Evolutionary conservation across 1,140 invertebrate genomes (phyloP), one percentile per base, ranked within the genome.

Genomic region (Pentalonia nigronervosa): DNA sequence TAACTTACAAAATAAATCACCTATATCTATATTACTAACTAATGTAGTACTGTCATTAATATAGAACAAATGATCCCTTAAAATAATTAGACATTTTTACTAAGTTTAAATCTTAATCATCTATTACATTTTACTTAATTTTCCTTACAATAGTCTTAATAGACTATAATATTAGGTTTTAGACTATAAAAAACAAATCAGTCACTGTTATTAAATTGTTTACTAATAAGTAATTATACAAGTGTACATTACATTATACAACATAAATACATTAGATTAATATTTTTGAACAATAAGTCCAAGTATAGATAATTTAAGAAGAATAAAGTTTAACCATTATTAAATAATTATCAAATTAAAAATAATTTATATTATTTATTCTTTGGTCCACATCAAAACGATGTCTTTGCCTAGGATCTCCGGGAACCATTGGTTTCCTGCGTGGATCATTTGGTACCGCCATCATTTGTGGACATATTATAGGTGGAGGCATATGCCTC

Each of bases 381-480:
- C 91, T 93, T 84, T 93, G 91, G n/a, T 93, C 91, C 8, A 93
- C 91, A 14, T 93, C 91, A 86, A 93, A 93, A 84, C 91, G 47
- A 30, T 93, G 91, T 1, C 81, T 86, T 93, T 93, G 91, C 8
- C 91, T 93, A 83, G 91, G 91, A 86, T 93, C 81, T 84, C 81
- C 91, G 53, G 91, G 81, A 47, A 84, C 91, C 48, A 84, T 83
- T 56, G 45, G 91, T 93, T 86, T 93, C 34, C 91, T 48, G 14
- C 91, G 91, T 84, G 91, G 91, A 86, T 93, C 91, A 86, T 93
- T 93, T 56, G 91, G 91, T 47, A 84, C 91, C 21, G 91, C 81
- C 91, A 93, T 93, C 91, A 93, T 93, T 93, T 93, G 91, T 86
- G 91, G 91, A 86, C 91, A 93, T 50, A 93, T 86, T 41, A 93